A percentile compares a stretch with the other conserved stretches of the same genome.
Evolutionary conservation across 2,113 vertebrate genomes (phyloP).

Genomic region (Rana temporaria): DNA sequence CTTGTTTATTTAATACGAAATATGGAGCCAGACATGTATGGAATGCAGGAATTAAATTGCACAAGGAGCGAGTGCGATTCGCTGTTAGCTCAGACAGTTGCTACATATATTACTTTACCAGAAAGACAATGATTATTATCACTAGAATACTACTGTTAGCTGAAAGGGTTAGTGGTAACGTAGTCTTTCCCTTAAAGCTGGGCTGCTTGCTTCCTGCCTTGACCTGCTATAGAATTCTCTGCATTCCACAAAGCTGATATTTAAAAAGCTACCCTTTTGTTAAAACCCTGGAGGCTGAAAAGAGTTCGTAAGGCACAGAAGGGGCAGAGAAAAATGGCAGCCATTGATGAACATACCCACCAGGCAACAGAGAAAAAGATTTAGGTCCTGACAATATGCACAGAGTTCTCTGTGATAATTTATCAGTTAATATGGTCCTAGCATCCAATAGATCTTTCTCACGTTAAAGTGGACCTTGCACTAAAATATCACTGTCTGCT

Average conservation of each 20-base stretch:
- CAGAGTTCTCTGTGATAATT: too few relatives aligned
- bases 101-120: background rate
- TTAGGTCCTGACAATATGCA: too few relatives aligned
- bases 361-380: too few relatives aligned
- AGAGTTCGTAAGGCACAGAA: background rate
- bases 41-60: background rate
- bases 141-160: background rate
- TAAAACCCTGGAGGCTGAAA: constrained; percentile 42
- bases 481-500: too few relatives aligned
- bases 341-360: background rate
- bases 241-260: constrained; percentile 36
- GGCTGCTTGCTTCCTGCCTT: background rate
- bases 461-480: too few relatives aligned
- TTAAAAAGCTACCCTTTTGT: constrained; percentile 16
- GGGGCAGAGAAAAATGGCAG: constrained; percentile 4
- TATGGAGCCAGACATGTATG: background rate
- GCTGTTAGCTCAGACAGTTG: background rate
- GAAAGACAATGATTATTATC: background rate
- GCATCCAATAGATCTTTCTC: too few relatives aligned
- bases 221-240: constrained; percentile 44
- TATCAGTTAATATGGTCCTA: too few relatives aligned
- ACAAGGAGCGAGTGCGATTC: background rate
- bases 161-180: constrained; percentile 21
- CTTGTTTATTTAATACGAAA: background rate
- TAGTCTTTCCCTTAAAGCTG: background rate